Conservation (phyloP, 1,140 invertebrate species). For the Chrysoperla carnea region DNA sequence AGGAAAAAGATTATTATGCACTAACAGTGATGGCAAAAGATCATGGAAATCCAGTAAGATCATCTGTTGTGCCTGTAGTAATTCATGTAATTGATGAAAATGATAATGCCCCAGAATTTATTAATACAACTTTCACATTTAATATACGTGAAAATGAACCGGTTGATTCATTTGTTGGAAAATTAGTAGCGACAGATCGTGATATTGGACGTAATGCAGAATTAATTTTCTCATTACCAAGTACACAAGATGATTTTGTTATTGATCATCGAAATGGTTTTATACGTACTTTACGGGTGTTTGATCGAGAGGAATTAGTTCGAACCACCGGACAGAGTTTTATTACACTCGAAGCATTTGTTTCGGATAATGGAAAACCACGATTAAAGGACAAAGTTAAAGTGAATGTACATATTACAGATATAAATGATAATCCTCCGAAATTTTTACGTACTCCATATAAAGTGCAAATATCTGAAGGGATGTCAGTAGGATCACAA, state of each 20-base stretch:
- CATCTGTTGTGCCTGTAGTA: conserved; percentile 67
- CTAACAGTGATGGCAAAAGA: conserved; percentile 68
- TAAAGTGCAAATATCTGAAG: conserved; percentile 71
- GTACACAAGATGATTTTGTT: conserved; percentile 63
- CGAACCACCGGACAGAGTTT: conserved; percentile 55
- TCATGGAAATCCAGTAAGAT: conserved; percentile 51
- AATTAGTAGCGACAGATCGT: conserved; percentile 70
- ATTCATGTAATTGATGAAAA: conserved; percentile 92
- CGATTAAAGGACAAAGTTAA: conserved; percentile 72
- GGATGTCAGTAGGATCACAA: conserved; percentile 53
- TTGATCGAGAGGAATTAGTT: conserved; percentile 74
- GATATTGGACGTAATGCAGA: conserved; percentile 86
- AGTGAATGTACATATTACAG: conserved; percentile 70
- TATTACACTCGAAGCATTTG: conserved; percentile 66
- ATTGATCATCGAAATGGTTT: conserved; percentile 86
- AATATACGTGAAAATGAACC: conserved; percentile 77
- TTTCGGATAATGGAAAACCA: conserved; percentile 71
- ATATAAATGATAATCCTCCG: conserved; percentile 87
- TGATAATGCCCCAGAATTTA: conserved; percentile 83
- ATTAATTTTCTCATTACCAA: conserved; percentile 66
- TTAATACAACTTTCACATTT: conserved; percentile 70
- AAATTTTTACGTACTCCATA: conserved; percentile 70
- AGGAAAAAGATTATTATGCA: conserved; percentile 78
- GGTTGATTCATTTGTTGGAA: conserved; percentile 75
- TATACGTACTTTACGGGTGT: conserved; percentile 64